phyloP scores from a whole-genome alignment of 2,113 vertebrate species.

The Hystrix brachyura region DNA sequence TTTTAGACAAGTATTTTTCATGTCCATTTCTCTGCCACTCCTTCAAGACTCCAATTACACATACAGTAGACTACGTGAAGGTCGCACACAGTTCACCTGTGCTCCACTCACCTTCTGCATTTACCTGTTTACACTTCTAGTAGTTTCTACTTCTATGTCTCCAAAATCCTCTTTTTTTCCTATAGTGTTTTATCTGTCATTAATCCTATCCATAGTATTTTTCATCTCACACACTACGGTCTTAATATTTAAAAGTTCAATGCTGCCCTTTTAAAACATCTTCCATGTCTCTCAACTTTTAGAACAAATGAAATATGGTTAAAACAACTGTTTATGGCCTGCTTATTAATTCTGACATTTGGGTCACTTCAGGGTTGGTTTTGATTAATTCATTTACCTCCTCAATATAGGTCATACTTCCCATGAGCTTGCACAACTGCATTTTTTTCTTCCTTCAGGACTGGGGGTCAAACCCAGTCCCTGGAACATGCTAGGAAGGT shows the following conservation, averaged over 20 bases:
- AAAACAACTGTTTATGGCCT: neutral
- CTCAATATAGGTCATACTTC: neutral
- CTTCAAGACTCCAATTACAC: neutral
- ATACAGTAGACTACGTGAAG: neutral
- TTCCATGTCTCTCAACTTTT: neutral
- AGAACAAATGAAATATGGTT: neutral
- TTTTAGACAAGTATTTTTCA: neutral
- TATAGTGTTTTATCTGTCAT: neutral
- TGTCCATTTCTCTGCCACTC: neutral
- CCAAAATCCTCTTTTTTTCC: conserved; percentile 32
- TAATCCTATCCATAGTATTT: conserved; percentile 3
- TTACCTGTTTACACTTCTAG: neutral
- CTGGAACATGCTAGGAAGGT: neutral
- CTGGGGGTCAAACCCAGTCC: neutral
- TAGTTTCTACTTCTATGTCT: neutral
- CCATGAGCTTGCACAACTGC: neutral
- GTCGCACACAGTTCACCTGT: neutral
- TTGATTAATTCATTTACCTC: neutral
- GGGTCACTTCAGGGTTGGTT: neutral
- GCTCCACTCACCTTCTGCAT: neutral
- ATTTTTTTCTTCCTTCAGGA: neutral
- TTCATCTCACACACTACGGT: neutral
- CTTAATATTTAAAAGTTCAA: conserved; percentile 22
- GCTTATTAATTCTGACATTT: neutral
- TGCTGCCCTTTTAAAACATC: neutral